These are phyloP conservation scores for Dicranocentrus wangi DNA, from an alignment of 2,888 invertebrate genomes.

Conservation along the genomic window DNA sequence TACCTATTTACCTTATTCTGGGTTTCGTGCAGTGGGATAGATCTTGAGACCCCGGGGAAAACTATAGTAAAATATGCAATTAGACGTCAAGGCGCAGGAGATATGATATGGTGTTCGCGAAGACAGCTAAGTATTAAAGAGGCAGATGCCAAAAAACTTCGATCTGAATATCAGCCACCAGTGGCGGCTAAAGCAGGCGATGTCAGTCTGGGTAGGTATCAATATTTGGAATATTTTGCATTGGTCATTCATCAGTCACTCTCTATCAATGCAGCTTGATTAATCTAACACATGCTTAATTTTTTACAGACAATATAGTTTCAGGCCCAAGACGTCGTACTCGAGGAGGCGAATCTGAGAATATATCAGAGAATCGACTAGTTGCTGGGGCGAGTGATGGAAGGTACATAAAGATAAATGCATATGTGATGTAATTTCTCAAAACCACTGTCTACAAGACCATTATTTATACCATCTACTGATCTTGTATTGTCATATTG, in stretches of 20 bases:
- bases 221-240: background rate
- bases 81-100: slow-evolving; percentile 16
- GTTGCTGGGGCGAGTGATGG: slow-evolving; percentile 60
- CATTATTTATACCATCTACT: too few relatives aligned
- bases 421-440: too few relatives aligned
- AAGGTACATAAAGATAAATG: background rate
- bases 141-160: slow-evolving; percentile 67
- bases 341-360: slow-evolving; percentile 31
- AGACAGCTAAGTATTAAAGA: slow-evolving; percentile 69
- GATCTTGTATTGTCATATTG: too few relatives aligned
- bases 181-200: slow-evolving; percentile 67
- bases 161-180: slow-evolving; percentile 56
- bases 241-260: too few relatives aligned
- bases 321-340: slow-evolving; percentile 64
- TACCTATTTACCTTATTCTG: too few relatives aligned
- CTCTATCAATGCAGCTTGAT: too few relatives aligned
- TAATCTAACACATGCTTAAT: too few relatives aligned
- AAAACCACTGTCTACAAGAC: too few relatives aligned
- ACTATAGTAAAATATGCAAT: slow-evolving; percentile 66
- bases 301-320: slow-evolving; percentile 65
- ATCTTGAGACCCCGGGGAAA: slow-evolving; percentile 50
- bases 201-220: slow-evolving; percentile 67
- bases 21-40: slow-evolving; percentile 26
- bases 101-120: slow-evolving; percentile 66
- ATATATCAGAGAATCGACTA: slow-evolving; percentile 27